Evolutionary conservation across 2,113 vertebrate species (phyloP), one percentile per base, ranked within the genome.

Genomic region (Psittacula cyanocephala): DNA sequence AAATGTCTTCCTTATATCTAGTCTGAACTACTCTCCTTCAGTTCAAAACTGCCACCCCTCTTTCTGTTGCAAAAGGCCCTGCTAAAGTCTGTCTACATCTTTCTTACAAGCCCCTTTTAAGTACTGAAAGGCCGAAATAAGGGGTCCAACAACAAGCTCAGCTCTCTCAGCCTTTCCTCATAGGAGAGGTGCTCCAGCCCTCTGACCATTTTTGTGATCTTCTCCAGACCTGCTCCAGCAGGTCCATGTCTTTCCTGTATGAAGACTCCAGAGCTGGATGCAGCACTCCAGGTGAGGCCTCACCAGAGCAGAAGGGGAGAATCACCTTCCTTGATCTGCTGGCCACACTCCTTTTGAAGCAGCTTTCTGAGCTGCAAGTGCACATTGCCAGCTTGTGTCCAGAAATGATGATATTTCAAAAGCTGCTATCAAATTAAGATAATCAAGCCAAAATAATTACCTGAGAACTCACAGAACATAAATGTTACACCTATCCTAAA

Each of bases 1-100:
- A 77, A 43, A 13, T 3, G 3, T 18, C 3, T 81, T 64, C 23
- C 65, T 76, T 46, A 9, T 1, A 5, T 0, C 0, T 10, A 67
- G 6, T 19, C 13, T 50, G 4, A 50, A 67, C 22, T 57, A 10
- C 25, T 2, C n/a, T 50, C 28, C 15, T 70, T 39, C 13, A 80
- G 35, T 39, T 75, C 62, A 81, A 67, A 80, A 12, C 50, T 22
- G 53, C 27, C 23, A 60, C 22, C 8, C 13, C 11, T 35, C 53
- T 24, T 33, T 17, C 35, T 67, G 2, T 33, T 0, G 1, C 39
- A 17, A 59, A 10, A 64, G 8, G 5, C 7, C 12, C 28, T 41
- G 4, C 7, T 7, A 87, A 78, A 53, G 7, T 39, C 33, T 53
- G 31, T 49, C 41, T 4, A 16, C 39, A 10, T 6, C 11, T 37